These are phyloP conservation scores for Tokudaia muenninki DNA, from an alignment of 2,797 vertebrate species.

Conservation along the genomic window DNA sequence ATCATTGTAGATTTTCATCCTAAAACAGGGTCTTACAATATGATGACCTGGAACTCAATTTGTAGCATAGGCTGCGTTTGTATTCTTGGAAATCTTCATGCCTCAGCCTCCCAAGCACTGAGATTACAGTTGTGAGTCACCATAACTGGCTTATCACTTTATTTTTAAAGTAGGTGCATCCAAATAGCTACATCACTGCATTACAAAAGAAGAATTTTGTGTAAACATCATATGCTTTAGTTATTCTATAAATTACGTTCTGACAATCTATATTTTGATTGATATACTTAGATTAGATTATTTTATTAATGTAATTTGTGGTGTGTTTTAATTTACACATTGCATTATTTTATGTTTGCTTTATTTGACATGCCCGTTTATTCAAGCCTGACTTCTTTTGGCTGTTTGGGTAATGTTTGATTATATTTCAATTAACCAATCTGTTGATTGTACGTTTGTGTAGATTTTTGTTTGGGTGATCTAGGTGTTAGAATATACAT, in stretches of 20 bases:
- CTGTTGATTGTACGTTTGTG: background rate
- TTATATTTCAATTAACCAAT: background rate
- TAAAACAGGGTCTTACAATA: background rate
- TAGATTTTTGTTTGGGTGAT: background rate
- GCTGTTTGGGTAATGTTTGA: background rate
- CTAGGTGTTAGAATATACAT: background rate
- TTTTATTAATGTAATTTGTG: background rate
- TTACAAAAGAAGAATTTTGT: background rate
- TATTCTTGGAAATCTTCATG: background rate
- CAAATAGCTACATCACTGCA: background rate
- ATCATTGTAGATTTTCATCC: background rate
- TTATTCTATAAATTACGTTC: background rate
- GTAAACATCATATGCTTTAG: background rate
- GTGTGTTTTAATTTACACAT: background rate
- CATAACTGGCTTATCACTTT: background rate
- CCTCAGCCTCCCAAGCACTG: background rate
- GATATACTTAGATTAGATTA: background rate
- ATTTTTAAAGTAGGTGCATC: background rate
- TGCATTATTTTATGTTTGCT: constrained; percentile 42
- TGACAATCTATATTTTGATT: background rate
- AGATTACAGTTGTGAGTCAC: background rate
- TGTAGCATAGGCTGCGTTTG: background rate
- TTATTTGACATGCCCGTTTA: constrained; percentile 13
- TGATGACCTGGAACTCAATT: background rate
- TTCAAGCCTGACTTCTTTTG: background rate